Evolutionary conservation across 2,797 vertebrate species (phyloP).

Genomic region (Fratercula arctica): DNA sequence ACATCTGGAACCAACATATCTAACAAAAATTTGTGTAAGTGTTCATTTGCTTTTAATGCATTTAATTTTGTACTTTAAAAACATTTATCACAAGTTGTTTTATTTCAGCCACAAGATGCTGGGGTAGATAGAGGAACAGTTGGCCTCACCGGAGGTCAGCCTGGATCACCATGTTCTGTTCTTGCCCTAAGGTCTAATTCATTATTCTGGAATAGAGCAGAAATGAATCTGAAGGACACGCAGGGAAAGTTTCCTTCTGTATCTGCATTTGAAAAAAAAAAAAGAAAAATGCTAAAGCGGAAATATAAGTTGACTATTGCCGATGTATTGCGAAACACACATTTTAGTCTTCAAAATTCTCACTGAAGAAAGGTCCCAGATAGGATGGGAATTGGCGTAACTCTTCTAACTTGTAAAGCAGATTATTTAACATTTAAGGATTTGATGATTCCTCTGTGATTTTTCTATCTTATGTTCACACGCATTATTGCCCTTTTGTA

Average conservation of each 20-base stretch:
- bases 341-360: background rate
- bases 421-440: conserved; percentile 47
- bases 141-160: background rate
- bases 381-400: background rate
- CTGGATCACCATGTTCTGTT: background rate
- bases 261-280: background rate
- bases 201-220: background rate
- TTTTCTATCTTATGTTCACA: conserved; percentile 57
- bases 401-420: conserved; percentile 17
- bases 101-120: background rate
- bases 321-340: background rate
- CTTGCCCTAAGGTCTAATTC: background rate
- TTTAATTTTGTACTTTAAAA: background rate
- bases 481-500: conserved; percentile 37
- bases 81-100: background rate
- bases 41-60: background rate
- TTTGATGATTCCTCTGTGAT: conserved; percentile 58
- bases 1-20: background rate
- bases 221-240: background rate
- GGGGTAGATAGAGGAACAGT: background rate
- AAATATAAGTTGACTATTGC: background rate
- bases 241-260: background rate
- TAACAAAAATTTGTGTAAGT: background rate
- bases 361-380: background rate
- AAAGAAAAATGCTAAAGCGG: background rate